Evolutionary conservation across 2,888 invertebrate species (phyloP).

Genomic region (Piscicola geometra): DNA sequence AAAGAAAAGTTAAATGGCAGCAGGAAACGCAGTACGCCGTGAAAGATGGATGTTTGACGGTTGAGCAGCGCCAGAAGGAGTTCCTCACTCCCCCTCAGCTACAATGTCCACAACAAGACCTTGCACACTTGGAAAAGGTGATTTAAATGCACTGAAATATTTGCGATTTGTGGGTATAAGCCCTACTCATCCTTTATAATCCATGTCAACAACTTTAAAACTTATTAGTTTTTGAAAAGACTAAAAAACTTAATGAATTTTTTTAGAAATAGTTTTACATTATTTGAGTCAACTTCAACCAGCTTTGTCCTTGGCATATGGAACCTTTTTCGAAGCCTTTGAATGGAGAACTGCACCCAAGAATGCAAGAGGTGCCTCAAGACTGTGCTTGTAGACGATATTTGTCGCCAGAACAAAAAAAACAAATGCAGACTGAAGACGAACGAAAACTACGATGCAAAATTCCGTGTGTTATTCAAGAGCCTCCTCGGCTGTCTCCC

Average conservation of each 20-base stretch:
- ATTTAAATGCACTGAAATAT: neutral
- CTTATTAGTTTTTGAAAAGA: no score
- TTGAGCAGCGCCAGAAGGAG: neutral
- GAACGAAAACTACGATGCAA: neutral
- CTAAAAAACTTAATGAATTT: no score
- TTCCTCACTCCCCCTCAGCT: neutral
- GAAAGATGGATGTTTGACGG: neutral
- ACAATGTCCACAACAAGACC: neutral
- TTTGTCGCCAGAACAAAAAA: neutral
- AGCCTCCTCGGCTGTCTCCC: neutral
- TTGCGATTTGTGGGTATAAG: neutral
- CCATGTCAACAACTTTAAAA: no score
- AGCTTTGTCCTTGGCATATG: no score
- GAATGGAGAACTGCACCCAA: neutral
- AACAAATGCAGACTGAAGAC: neutral
- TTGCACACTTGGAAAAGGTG: neutral
- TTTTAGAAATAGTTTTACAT: no score
- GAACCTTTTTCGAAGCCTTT: no score
- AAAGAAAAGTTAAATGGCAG: no score
- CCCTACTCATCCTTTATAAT: no score
- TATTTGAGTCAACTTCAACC: no score
- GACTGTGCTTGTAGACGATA: neutral
- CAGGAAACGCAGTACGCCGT: neutral
- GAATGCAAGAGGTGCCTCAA: neutral
- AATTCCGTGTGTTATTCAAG: neutral